Evolutionary conservation across 37 sponge, comb jelly and placozoan genomes (phyloP).

Genomic region (Mnemiopsis leidyi): DNA sequence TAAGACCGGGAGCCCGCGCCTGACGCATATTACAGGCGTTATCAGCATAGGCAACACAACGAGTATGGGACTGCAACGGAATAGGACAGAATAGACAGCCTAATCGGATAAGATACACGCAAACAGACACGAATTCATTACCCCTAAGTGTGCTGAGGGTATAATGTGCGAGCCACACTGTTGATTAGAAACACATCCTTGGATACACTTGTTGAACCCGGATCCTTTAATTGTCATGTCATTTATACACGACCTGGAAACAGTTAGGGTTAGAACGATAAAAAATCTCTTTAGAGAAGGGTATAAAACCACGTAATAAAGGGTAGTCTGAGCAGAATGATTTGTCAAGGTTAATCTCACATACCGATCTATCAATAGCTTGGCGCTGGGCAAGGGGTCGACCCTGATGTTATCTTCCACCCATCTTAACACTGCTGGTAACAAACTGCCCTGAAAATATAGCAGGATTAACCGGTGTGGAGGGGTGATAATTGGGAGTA

Average conservation of each 20-base stretch:
- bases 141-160: background rate
- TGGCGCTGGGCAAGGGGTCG: background rate
- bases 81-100: background rate
- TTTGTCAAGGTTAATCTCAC: too few relatives aligned
- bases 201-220: background rate
- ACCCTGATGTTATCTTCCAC: constrained; percentile 12
- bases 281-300: too few relatives aligned
- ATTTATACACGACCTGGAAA: background rate
- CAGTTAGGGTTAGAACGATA: background rate
- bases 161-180: background rate
- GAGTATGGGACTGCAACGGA: background rate
- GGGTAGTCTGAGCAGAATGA: too few relatives aligned
- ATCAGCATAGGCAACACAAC: too few relatives aligned
- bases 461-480: background rate
- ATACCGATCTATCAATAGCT: background rate
- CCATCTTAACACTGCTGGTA: background rate
- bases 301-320: too few relatives aligned
- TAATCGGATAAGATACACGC: background rate
- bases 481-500: too few relatives aligned
- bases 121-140: background rate
- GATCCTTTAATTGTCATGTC: too few relatives aligned
- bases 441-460: background rate
- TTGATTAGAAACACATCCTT: background rate
- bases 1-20: background rate
- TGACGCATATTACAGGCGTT: too few relatives aligned